These are phyloP conservation scores for Stomatorhinus walkeri DNA, from an alignment of 2,797 vertebrate genomes.

Conservation along the genomic window DNA sequence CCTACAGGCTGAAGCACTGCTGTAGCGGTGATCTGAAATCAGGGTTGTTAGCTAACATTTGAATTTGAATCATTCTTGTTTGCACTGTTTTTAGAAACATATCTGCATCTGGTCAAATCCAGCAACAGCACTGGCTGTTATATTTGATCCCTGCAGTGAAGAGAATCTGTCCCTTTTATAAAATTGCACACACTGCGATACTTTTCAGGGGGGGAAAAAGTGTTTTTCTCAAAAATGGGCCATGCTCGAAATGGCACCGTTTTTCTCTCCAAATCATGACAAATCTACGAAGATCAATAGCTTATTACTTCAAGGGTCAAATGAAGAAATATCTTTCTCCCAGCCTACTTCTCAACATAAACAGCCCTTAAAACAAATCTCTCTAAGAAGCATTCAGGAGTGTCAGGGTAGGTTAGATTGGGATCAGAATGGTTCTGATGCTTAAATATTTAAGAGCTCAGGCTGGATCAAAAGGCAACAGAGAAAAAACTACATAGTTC, in stretches of 20 bases:
- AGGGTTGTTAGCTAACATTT: not conserved
- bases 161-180: not conserved
- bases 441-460: not conserved
- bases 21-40: not conserved
- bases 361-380: not conserved
- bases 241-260: not conserved
- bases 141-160: not conserved
- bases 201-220: not conserved
- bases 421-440: not conserved
- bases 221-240: not conserved
- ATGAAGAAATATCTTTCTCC: constrained; percentile 8
- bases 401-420: not conserved
- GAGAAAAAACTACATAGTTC: not conserved
- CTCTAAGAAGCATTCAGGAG: not conserved
- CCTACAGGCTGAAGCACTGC: not conserved
- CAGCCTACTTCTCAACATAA: not conserved
- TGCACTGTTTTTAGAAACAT: not conserved
- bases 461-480: not conserved
- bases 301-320: constrained; percentile 9
- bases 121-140: not conserved
- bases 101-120: not conserved
- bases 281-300: constrained; percentile 10
- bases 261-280: not conserved
- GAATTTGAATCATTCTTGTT: not conserved
- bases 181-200: not conserved